Conservation (phyloP, 92 coral and sea anemone species). For the Montipora capitata region DNA sequence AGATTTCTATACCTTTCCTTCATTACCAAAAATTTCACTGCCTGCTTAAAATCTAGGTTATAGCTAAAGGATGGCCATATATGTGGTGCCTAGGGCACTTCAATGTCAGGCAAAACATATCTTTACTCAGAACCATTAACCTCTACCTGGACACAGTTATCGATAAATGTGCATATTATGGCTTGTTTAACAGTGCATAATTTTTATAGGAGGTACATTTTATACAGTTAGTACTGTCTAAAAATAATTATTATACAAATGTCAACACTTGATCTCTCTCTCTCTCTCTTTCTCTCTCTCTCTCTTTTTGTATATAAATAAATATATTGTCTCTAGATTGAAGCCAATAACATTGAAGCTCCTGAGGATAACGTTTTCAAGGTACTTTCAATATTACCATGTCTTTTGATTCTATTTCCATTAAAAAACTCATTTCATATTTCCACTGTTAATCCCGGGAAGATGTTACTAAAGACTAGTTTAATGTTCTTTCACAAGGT, state of each 20-base stretch:
- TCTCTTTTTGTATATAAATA: not conserved
- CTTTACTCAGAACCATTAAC: not conserved
- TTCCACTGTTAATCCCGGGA: not conserved
- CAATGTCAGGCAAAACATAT: not conserved
- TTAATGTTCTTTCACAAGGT: not conserved
- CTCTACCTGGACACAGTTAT: constrained; percentile 1
- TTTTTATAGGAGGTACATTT: not conserved
- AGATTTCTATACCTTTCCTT: not conserved
- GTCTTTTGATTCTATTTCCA: not conserved
- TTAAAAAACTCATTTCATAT: not conserved
- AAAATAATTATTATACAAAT: no score
- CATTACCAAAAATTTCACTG: not conserved
- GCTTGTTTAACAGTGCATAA: not conserved
- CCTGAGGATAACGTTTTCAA: not conserved
- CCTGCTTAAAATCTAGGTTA: not conserved
- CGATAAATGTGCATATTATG: not conserved
- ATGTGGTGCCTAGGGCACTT: constrained; percentile 2
- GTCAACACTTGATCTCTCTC: not conserved
- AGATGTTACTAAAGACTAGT: not conserved
- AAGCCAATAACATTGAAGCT: not conserved
- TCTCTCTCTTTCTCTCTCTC: not conserved
- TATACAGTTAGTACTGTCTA: constrained; percentile 2
- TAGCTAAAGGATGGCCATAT: constrained; percentile 26
- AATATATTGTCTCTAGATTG: constrained; percentile 3
- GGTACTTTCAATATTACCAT: not conserved